phyloP scores from a whole-genome alignment of 2,113 vertebrate species.

The Ibidorhyncha struthersii region DNA sequence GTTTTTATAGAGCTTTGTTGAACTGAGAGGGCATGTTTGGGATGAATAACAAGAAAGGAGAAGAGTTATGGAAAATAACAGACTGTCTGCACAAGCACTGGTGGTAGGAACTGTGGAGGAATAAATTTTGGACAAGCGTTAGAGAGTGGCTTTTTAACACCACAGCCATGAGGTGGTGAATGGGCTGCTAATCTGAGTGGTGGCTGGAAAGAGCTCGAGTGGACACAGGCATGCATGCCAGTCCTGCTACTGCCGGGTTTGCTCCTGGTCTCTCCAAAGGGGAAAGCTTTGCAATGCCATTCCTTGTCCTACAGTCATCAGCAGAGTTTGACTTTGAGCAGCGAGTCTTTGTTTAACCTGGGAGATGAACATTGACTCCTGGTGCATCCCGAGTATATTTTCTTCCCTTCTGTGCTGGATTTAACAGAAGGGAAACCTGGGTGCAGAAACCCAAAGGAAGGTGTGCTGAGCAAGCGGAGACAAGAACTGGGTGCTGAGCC shows the following conservation, averaged over 20 bases:
- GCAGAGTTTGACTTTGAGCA: background rate
- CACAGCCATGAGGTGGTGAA: background rate
- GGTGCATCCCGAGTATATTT: background rate
- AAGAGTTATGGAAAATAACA: background rate
- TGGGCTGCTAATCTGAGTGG: background rate
- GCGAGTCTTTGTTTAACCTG: background rate
- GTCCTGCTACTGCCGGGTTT: background rate
- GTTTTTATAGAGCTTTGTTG: background rate
- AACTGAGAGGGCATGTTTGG: background rate
- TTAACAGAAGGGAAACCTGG: background rate
- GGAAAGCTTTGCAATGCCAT: background rate
- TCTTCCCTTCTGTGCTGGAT: background rate
- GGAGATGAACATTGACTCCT: background rate
- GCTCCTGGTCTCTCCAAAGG: background rate
- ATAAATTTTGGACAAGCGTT: background rate
- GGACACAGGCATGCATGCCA: background rate
- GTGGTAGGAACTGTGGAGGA: background rate
- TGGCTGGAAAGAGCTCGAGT: background rate
- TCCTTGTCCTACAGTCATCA: background rate
- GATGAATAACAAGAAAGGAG: background rate
- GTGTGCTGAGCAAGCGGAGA: background rate
- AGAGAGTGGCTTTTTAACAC: background rate
- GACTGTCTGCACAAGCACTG: background rate
- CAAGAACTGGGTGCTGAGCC: background rate
- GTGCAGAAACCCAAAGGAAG: background rate